Conservation (phyloP, 2,113 vertebrate species). For the Neopipo cinnamomea region DNA sequence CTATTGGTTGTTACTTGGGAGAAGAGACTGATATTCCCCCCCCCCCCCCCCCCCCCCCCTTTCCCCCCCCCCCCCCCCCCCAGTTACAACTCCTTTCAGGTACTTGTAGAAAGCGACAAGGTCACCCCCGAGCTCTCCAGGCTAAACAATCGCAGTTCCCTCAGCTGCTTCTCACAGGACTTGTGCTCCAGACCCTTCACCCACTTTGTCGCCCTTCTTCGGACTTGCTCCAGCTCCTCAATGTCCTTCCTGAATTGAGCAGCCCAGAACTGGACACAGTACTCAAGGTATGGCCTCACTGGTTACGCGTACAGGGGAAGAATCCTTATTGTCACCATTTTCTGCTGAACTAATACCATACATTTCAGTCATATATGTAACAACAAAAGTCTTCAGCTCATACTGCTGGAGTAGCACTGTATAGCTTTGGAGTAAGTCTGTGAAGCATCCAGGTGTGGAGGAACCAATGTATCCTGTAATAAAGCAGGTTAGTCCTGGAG, state of each 20-base stretch:
- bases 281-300: fast-evolving
- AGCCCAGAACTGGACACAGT: not conserved
- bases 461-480: fast-evolving
- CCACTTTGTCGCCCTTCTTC: not conserved
- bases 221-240: fast-evolving
- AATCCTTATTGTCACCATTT: not conserved
- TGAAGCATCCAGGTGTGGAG: not conserved
- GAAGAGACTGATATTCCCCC: not conserved
- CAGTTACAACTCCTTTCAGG: not conserved
- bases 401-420: fast-evolving
- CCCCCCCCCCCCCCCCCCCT: no score
- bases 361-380: not conserved
- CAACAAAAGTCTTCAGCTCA: not conserved
- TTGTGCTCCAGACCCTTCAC: not conserved
- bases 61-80: no score
- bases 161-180: fast-evolving
- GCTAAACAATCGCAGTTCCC: not conserved
- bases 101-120: fast-evolving
- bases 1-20: not conserved
- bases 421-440: not conserved
- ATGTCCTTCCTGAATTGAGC: not conserved
- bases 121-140: not conserved
- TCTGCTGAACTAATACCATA: no score
- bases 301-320: not conserved
- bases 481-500: not conserved